Base-by-base conservation (phyloP, 2,888 invertebrate genomes). In the Andrena chrysosceles region DNA sequence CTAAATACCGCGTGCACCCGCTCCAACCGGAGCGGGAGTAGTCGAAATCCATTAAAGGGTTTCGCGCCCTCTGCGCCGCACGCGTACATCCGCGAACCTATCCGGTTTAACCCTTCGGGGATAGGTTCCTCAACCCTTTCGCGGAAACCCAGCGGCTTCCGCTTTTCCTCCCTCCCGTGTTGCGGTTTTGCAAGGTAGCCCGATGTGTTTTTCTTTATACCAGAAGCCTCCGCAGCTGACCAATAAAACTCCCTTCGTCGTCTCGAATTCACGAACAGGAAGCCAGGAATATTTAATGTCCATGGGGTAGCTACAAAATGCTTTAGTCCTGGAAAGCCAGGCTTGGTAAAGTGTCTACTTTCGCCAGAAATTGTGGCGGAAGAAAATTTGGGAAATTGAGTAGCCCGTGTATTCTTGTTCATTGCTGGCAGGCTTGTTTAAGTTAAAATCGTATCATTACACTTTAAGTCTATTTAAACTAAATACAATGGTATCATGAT, bases 21-120 rank as follows among this genome's bases (percentile, higher is more conserved):
- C 35, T 56, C 6, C 56, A 23, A 54, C 64, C 69, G 23, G 35
- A 74, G 71, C 77, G 77, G 76, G 76, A 79, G 71, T 82, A 83
- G 81, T 89, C 85, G 85, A 87, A 89, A 90, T 90, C 85, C 88
- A 89, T 89, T 89, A 89, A 89, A 81, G 78, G 87, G 85, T 84
- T 84, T 87, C 87, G 86, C 80, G 77, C 76, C 73, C 81, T 72
- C 56, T 52, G 54, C 48, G 75, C 16, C 56, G 66, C 62, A 31
- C 56, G 56, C 56, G 23, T 69, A 76, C 72, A 77, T 71, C 75
- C 75, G 69, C 75, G 71, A 59, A 56, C 48, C 42, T 42, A 72
- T 56, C 59, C 42, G 81, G 66, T 26, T 75, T 13, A 59, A 83
- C 83, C 75, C 81, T 81, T 70, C 72, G 60, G 49, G 60, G 35